phyloP scores from a whole-genome alignment of 2,888 invertebrate genomes.

The Mactromeris polynyma region DNA sequence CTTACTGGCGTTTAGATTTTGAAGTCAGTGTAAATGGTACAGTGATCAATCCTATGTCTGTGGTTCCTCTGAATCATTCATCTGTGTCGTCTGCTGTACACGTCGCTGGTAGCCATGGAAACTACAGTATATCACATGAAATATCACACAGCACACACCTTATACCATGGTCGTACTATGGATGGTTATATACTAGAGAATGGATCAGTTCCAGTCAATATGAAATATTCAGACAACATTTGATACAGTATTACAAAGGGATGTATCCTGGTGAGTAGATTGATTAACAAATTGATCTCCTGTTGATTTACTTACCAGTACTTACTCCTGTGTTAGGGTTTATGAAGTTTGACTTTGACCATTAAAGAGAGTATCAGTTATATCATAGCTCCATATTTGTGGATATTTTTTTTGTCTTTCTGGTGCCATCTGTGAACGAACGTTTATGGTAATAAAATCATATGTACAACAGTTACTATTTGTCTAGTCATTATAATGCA shows the following conservation, averaged over 20 bases:
- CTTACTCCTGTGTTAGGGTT: too few species aligned
- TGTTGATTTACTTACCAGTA: too few species aligned
- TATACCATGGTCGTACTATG: conserved; percentile 60
- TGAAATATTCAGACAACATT: conserved; percentile 44
- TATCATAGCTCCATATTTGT: too few species aligned
- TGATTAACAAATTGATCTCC: neutral
- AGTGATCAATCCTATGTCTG: conserved; percentile 37
- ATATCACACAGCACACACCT: neutral
- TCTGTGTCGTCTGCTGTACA: conserved; percentile 46
- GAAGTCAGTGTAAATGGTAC: conserved; percentile 54
- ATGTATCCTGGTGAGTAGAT: conserved; percentile 36
- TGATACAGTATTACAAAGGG: conserved; percentile 54
- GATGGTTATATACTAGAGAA: conserved; percentile 62
- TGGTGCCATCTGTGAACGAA: too few species aligned
- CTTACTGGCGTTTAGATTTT: conserved; percentile 56
- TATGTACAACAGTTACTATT: too few species aligned
- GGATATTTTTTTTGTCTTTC: too few species aligned
- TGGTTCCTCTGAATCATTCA: conserved; percentile 53
- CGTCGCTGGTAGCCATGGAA: conserved; percentile 47
- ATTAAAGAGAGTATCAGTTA: too few species aligned
- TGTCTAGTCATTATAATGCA: too few species aligned
- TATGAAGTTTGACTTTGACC: too few species aligned
- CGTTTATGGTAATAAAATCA: too few species aligned
- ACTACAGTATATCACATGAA: conserved; percentile 36
- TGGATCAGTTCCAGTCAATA: conserved; percentile 71